Percentiles rank a stretch among this genome's conserved stretches.
These are phyloP conservation scores for Agonopterix heracliana DNA, from an alignment of 2,888 invertebrate genomes.

Conservation along the genomic window DNA sequence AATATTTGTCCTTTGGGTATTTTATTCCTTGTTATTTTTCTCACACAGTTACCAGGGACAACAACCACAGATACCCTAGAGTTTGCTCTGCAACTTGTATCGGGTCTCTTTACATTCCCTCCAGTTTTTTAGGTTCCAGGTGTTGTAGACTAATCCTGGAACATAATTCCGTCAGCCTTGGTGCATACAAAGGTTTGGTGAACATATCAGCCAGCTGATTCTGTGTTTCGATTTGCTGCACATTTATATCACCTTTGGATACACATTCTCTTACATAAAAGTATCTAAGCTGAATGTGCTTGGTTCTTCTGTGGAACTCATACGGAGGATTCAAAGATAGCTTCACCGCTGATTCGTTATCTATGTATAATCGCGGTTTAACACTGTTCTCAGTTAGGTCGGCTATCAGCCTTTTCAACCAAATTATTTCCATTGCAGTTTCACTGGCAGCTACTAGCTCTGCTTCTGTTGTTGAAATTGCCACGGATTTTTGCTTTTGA, in stretches of 20 bases:
- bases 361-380: too few relatives aligned
- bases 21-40: too few relatives aligned
- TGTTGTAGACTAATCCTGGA: too few relatives aligned
- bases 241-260: not conserved
- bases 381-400: not conserved
- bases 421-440: constrained; percentile 24
- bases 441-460: constrained; percentile 29
- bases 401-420: constrained; percentile 12
- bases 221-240: not conserved
- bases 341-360: too few relatives aligned
- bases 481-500: constrained; percentile 25
- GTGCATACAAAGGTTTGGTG: not conserved
- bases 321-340: too few relatives aligned
- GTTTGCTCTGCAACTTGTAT: too few relatives aligned
- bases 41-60: too few relatives aligned
- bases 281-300: constrained; percentile 4
- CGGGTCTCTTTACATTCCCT: too few relatives aligned
- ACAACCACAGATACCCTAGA: too few relatives aligned
- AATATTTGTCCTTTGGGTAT: too few relatives aligned
- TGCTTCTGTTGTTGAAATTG: constrained; percentile 27
- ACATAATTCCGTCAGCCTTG: too few relatives aligned
- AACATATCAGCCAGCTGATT: not conserved
- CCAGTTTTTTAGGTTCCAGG: too few relatives aligned
- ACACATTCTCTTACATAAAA: constrained; percentile 3
- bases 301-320: constrained; percentile 2